Evolutionary conservation across 2,888 invertebrate species (phyloP), one percentile per base, ranked within the genome.

Genomic region (Lycaena phlaeas): DNA sequence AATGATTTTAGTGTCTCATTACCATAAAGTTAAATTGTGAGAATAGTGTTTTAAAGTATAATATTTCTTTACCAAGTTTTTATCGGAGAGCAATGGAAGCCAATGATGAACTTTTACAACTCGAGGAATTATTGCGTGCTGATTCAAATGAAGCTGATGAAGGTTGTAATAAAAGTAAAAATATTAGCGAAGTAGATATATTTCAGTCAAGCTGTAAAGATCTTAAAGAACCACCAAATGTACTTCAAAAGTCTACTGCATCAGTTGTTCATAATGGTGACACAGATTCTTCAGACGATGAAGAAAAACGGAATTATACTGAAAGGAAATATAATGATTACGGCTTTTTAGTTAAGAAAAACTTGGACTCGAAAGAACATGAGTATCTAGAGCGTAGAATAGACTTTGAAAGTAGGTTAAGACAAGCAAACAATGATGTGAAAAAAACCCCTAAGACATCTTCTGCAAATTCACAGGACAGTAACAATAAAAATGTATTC

Each of bases 231-330:
- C 15, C 26, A 5, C 34, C 42, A 27, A 40, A 39, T 22, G 36
- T 25, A n/a, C 12, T 28, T 15, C 18, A 43, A 31, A 34, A 9
- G 18, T 34, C 37, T 17, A 37, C 28, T 4, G 50, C 51, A 36
- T 82, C 84, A 27, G 63, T 71, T 31, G 58, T 90, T 37, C 88
- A 89, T 50, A 77, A 68, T 50, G 89, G 88, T 4, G 88, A 89
- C 50, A 87, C 87, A 0, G 93, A 94, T 64, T 92, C 92, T 1
- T 94, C 94, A 0, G 94, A 94, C 53, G 94, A 95, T 48, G 94
- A 94, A 67, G 92, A 91, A 51, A 88, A 87, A 47, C 86, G 89
- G 56, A 89, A 92, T 70, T 90, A 88, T 57, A 87, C 92, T n/a
- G 88, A 91, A 59, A 84, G 87, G 50, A 90, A 89, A 51, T 93